These are phyloP conservation scores for Phylloscopus trochilus DNA, from an alignment of 2,113 vertebrate species.

Conservation along the genomic window DNA sequence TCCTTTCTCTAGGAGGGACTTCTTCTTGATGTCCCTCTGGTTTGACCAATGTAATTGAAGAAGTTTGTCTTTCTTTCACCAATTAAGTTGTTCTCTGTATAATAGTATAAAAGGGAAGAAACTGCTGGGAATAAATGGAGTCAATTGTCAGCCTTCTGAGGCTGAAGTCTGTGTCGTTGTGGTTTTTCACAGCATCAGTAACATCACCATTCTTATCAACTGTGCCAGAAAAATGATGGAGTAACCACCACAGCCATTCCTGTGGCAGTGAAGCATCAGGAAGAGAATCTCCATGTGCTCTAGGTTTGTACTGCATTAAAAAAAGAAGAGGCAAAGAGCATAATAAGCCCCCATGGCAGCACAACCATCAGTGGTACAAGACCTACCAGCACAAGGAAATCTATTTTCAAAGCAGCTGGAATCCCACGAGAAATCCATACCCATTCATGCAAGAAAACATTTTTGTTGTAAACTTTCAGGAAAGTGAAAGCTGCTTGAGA, in stretches of 20 bases:
- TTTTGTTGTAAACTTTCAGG: neutral
- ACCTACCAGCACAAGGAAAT: neutral
- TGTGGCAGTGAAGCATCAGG: neutral
- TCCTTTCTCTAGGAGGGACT: no score
- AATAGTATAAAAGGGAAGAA: no score
- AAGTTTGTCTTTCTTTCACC: no score
- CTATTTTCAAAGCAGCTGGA: constrained; percentile 3
- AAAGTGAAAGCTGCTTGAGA: neutral
- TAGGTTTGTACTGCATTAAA: neutral
- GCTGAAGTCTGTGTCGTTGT: no score
- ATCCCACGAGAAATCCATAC: neutral
- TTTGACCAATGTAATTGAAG: no score
- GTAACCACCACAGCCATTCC: neutral
- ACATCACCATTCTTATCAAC: neutral
- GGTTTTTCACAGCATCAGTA: no score
- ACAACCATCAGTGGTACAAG: neutral
- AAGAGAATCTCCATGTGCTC: neutral
- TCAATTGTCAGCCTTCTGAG: no score
- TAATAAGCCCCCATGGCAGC: neutral
- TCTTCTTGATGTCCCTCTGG: no score
- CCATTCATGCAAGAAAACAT: neutral
- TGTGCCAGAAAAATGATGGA: neutral
- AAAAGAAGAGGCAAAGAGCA: neutral
- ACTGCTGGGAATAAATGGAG: no score
- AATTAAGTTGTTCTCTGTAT: no score